These are phyloP conservation scores for Columba livia DNA, from an alignment of 2,113 vertebrate genomes.

Conservation along the genomic window DNA sequence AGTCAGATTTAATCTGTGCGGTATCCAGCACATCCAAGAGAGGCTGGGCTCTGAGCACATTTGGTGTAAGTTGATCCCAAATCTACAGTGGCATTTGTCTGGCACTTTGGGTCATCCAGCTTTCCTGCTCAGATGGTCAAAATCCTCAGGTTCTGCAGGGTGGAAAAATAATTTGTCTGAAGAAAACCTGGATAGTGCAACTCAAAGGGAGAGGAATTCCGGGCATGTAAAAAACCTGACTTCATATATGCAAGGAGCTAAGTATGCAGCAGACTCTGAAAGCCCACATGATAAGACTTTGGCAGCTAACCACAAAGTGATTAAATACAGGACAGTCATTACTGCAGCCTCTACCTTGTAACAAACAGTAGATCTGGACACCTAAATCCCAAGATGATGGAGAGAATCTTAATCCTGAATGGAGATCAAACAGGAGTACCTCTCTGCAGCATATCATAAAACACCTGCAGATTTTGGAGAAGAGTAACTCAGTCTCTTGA, in stretches of 20 bases:
- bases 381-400: background rate
- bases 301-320: background rate
- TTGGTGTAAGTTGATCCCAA: background rate
- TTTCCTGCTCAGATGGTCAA: background rate
- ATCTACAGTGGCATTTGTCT: background rate
- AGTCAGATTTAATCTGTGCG: constrained; percentile 30
- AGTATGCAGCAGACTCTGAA: background rate
- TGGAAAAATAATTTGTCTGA: background rate
- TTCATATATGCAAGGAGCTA: background rate
- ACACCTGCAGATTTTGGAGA: background rate
- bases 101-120: background rate
- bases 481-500: background rate
- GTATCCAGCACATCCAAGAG: background rate
- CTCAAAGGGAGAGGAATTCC: background rate
- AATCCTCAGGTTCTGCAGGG: background rate
- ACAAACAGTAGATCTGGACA: background rate
- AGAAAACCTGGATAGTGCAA: background rate
- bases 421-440: background rate
- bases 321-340: background rate
- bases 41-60: background rate
- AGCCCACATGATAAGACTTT: background rate
- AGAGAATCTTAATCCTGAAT: background rate
- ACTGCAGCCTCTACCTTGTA: background rate
- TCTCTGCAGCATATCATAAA: background rate
- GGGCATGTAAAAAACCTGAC: background rate